Conservation (phyloP, 2,113 vertebrate species). For the Hydrochoerus hydrochaeris region DNA sequence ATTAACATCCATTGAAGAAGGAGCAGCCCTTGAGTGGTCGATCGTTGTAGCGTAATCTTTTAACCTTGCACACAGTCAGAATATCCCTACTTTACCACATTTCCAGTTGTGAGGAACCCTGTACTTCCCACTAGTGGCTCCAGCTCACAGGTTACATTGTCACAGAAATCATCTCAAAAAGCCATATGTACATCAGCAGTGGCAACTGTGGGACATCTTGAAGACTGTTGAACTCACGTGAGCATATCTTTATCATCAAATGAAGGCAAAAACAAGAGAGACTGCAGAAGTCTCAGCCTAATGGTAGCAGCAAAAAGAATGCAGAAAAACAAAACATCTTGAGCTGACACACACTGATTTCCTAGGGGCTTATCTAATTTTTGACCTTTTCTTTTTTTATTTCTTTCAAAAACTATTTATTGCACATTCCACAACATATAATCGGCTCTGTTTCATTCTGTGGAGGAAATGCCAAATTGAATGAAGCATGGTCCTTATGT, state of each 20-base stretch:
- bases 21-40: neutral
- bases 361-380: conserved; percentile 69
- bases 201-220: neutral
- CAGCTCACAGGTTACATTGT: neutral
- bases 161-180: neutral
- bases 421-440: conserved; percentile 32
- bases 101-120: neutral
- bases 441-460: conserved; percentile 66
- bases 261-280: neutral
- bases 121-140: neutral
- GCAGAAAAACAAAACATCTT: conserved; percentile 12
- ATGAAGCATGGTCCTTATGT: conserved; percentile 20
- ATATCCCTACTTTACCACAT: neutral
- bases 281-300: neutral
- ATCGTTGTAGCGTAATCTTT: neutral
- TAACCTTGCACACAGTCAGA: neutral
- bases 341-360: conserved; percentile 27
- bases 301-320: neutral
- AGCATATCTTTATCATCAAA: neutral
- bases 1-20: neutral
- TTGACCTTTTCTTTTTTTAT: conserved; percentile 75
- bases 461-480: conserved; percentile 57
- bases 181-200: neutral
- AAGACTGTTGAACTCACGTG: neutral
- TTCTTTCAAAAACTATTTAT: conserved; percentile 74